phyloP scores from a whole-genome alignment of 2,113 vertebrate genomes.

The Vidua chalybeata region DNA sequence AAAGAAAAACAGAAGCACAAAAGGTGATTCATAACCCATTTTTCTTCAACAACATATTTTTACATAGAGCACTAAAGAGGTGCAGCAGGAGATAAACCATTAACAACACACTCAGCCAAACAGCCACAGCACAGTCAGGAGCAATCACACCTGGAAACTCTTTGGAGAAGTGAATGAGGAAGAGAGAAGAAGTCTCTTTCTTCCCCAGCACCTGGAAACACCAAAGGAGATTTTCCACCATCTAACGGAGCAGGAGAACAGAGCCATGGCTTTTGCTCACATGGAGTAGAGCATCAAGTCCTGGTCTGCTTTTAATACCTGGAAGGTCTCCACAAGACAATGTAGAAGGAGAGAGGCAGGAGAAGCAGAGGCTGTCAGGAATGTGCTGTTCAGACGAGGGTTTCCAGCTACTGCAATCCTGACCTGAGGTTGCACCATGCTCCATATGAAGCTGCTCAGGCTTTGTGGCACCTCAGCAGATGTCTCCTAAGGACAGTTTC shows the following conservation, averaged over 20 bases:
- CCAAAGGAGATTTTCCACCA: neutral
- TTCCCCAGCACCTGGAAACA: neutral
- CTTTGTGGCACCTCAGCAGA: neutral
- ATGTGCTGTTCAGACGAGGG: neutral
- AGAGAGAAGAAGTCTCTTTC: neutral
- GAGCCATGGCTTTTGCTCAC: neutral
- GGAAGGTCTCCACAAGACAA: neutral
- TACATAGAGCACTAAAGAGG: neutral
- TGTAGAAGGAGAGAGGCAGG: neutral
- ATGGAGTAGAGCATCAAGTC: neutral
- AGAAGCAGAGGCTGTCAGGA: neutral
- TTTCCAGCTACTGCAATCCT: neutral
- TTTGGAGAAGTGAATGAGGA: rapidly evolving
- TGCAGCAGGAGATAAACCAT: neutral
- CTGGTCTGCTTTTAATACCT: neutral
- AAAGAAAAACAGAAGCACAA: neutral
- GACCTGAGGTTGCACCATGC: neutral
- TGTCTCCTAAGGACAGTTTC: neutral
- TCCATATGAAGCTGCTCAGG: neutral
- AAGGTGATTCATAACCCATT: neutral
- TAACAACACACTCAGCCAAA: neutral
- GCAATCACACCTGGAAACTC: neutral
- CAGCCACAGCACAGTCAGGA: neutral
- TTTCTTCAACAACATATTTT: neutral
- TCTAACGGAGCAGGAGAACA: neutral